These are phyloP conservation scores for Corythornis madagascariensis DNA, from an alignment of 2,113 vertebrate species.

Conservation along the genomic window DNA sequence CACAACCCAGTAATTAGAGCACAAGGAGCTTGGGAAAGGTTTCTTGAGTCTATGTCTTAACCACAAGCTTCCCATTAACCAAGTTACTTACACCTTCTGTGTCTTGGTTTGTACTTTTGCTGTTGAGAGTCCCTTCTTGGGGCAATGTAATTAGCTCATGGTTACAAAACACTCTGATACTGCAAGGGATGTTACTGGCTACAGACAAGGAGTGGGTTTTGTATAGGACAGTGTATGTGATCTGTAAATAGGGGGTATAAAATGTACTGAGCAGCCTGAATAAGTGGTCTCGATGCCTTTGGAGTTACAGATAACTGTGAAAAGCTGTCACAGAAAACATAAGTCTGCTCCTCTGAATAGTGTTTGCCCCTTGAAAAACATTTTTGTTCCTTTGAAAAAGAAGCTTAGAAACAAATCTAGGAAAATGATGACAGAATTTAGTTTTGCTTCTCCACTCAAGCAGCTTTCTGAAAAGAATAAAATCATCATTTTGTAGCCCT, in stretches of 20 bases:
- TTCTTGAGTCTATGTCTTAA: background rate
- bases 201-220: background rate
- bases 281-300: background rate
- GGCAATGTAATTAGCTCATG: background rate
- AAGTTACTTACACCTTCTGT: background rate
- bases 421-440: background rate
- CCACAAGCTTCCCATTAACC: background rate
- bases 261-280: background rate
- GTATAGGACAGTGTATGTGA: accelerated
- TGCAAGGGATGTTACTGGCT: background rate
- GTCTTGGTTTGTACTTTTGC: background rate
- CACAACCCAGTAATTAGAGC: background rate
- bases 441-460: background rate
- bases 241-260: background rate
- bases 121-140: background rate
- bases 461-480: background rate
- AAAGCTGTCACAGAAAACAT: background rate
- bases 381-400: background rate
- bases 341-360: background rate
- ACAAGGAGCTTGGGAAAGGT: background rate
- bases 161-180: background rate
- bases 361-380: constrained; percentile 3
- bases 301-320: background rate
- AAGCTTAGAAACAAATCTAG: background rate
- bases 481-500: background rate